Percentiles rank a stretch among this genome's conserved stretches.
Conservation (phyloP, 2,797 vertebrate species). For the Zalophus californianus region DNA sequence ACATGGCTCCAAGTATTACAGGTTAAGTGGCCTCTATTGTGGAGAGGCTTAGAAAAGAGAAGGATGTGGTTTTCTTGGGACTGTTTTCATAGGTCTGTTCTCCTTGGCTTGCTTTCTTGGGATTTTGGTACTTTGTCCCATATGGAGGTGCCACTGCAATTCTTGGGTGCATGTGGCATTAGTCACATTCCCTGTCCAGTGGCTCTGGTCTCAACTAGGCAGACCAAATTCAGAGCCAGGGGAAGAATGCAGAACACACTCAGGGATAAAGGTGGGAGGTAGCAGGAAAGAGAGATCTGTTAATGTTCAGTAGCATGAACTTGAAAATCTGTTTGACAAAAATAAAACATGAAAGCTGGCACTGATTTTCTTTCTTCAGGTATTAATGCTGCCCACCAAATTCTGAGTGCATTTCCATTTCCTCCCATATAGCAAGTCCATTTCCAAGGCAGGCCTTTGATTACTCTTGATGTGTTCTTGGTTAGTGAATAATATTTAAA, state of each 20-base stretch:
- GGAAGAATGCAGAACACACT: not conserved
- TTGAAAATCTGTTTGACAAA: not conserved
- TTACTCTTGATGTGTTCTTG: not conserved
- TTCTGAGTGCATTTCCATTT: not conserved
- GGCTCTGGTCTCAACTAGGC: not conserved
- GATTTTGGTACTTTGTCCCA: not conserved
- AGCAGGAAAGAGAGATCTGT: not conserved
- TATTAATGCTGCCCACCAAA: not conserved
- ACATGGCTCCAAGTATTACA: not conserved
- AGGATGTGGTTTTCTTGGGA: not conserved
- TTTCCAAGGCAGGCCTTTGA: not conserved
- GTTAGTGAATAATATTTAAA: conserved; percentile 45
- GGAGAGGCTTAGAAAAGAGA: not conserved
- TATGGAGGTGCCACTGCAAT: not conserved
- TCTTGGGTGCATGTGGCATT: not conserved
- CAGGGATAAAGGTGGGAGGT: not conserved
- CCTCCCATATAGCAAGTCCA: not conserved
- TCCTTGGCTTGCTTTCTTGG: not conserved
- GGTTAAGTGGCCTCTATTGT: not conserved
- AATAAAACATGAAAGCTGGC: not conserved
- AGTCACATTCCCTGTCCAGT: not conserved
- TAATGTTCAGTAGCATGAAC: not conserved
- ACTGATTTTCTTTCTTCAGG: not conserved
- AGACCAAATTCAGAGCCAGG: not conserved
- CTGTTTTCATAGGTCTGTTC: not conserved